Percentiles rank a stretch among this genome's conserved stretches.
Evolutionary conservation across 2,888 invertebrate genomes (phyloP).

Genomic region (Drosophila leonis): DNA sequence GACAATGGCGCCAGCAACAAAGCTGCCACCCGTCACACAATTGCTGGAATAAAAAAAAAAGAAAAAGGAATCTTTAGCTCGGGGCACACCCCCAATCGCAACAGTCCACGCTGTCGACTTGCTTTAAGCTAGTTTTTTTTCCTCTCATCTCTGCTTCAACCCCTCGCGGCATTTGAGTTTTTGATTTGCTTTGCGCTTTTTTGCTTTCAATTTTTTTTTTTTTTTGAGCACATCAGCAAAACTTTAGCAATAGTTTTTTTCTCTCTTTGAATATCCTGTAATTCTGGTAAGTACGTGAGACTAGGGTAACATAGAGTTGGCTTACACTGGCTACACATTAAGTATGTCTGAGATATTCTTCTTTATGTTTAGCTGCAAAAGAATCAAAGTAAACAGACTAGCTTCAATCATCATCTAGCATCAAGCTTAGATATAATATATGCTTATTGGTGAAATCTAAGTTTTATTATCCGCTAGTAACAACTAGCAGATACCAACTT

Average conservation of each 20-base stretch:
- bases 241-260: slow-evolving; percentile 52
- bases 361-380: neutral
- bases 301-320: neutral
- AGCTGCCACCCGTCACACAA: slow-evolving; percentile 33
- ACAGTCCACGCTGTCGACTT: neutral
- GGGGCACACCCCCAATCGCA: slow-evolving; percentile 1
- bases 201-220: slow-evolving; percentile 11
- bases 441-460: too few relatives aligned
- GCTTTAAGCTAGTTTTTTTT: slow-evolving; percentile 29
- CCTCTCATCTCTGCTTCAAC: slow-evolving; percentile 48
- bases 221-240: slow-evolving; percentile 73
- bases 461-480: too few relatives aligned
- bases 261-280: neutral
- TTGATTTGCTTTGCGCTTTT: slow-evolving; percentile 61
- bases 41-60: slow-evolving; percentile 18
- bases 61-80: slow-evolving; percentile 7
- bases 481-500: too few relatives aligned
- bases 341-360: neutral
- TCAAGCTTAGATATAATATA: too few relatives aligned
- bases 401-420: neutral
- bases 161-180: slow-evolving; percentile 77
- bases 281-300: too few relatives aligned
- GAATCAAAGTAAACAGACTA: neutral
- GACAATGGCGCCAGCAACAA: slow-evolving; percentile 79
- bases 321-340: neutral